These are phyloP conservation scores for Clamator glandarius DNA, from an alignment of 2,797 vertebrate genomes.

Conservation along the genomic window DNA sequence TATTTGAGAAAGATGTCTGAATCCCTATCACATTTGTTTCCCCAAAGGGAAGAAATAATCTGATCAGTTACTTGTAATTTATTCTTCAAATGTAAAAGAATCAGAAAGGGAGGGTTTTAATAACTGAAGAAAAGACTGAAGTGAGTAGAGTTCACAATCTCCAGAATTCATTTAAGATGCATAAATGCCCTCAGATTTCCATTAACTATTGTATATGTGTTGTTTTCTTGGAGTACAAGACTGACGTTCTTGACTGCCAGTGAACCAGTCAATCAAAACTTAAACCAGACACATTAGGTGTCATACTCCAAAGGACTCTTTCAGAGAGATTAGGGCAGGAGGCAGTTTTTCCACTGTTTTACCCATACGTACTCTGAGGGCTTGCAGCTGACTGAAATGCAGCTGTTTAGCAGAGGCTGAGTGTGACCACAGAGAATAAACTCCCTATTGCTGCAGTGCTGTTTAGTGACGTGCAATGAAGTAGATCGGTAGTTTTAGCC, in stretches of 20 bases:
- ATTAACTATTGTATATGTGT: neutral
- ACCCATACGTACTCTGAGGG: fast-evolving
- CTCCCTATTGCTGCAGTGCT: fast-evolving
- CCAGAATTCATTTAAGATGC: neutral
- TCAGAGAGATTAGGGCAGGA: neutral
- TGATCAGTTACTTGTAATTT: neutral
- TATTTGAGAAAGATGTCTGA: neutral
- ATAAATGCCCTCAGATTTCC: neutral
- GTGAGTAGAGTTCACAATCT: neutral
- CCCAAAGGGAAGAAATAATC: slow-evolving; percentile 19
- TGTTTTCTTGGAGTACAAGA: neutral
- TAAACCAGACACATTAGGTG: neutral
- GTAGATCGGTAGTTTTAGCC: neutral
- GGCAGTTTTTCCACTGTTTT: slow-evolving; percentile 21
- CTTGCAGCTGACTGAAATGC: neutral
- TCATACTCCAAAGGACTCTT: neutral
- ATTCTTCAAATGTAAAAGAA: slow-evolving; percentile 2
- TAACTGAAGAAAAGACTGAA: neutral
- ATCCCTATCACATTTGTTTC: neutral
- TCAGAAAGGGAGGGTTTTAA: neutral
- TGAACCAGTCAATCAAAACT: neutral
- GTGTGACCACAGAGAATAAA: neutral
- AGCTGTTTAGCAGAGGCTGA: neutral
- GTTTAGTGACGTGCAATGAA: neutral
- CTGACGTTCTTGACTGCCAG: neutral